A percentile compares a stretch with the other conserved stretches of the same genome.
Conservation (phyloP, 2,888 invertebrate species). For the Apamea crenata region DNA sequence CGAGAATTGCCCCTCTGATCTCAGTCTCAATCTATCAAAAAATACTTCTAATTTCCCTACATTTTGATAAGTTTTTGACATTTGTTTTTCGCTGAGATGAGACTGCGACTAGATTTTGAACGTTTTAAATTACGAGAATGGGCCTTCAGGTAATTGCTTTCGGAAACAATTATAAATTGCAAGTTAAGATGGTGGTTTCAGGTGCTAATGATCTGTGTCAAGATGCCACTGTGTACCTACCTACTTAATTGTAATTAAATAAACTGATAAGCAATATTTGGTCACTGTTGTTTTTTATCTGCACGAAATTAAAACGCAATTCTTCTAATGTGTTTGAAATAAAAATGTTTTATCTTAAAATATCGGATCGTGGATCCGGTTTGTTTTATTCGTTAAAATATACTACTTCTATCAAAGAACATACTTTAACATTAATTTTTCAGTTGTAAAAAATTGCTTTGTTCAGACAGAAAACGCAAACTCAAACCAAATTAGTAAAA, state of each 20-base stretch:
- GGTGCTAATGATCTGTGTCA: conserved; percentile 1
- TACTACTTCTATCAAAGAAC: background rate
- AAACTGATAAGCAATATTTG: conserved; percentile 36
- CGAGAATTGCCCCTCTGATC: too few relatives aligned
- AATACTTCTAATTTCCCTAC: too few relatives aligned
- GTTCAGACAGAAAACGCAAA: background rate
- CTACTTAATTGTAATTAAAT: conserved; percentile 13
- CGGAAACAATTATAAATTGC: conserved; percentile 1
- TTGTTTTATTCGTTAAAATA: conserved; percentile 9
- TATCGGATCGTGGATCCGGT: conserved; percentile 12
- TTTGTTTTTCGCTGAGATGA: too few relatives aligned
- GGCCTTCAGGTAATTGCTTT: background rate
- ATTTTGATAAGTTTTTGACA: too few relatives aligned
- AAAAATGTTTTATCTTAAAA: conserved; percentile 31
- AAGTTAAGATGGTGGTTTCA: conserved; percentile 5
- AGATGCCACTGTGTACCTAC: conserved; percentile 9
- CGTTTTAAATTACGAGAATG: too few relatives aligned
- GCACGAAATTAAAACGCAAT: conserved; percentile 21
- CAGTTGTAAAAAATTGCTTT: conserved; percentile 11
- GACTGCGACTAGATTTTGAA: too few relatives aligned
- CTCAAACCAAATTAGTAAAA: background rate
- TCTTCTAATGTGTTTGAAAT: conserved; percentile 7
- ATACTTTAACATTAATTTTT: background rate
- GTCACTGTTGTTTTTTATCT: conserved; percentile 20
- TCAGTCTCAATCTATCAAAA: too few relatives aligned